These are phyloP conservation scores for Bombylius discolor DNA, from an alignment of 2,888 invertebrate genomes.

Conservation along the genomic window DNA sequence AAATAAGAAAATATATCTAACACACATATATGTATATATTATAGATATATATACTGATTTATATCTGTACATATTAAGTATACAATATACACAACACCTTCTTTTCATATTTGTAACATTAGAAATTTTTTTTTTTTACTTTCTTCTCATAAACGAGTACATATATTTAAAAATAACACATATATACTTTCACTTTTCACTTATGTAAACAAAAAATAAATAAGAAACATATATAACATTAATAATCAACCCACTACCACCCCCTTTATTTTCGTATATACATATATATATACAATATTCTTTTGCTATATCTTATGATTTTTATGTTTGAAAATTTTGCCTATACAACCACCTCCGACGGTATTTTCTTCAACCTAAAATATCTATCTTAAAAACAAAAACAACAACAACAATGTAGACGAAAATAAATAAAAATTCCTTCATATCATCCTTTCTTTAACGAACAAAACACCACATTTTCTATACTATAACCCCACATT, in stretches of 20 bases:
- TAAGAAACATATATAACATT: neutral
- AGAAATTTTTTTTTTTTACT: conserved; percentile 1
- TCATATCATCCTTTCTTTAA: conserved; percentile 7
- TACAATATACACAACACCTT: too few relatives aligned
- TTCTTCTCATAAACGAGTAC: conserved; percentile 3
- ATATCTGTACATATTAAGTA: conserved; percentile 1
- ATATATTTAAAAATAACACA: neutral
- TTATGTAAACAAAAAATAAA: conserved; percentile 10
- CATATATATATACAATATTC: neutral
- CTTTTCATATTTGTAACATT: too few relatives aligned
- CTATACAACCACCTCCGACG: neutral
- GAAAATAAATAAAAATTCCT: conserved; percentile 7
- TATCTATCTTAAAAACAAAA: neutral
- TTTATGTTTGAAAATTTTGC: too few relatives aligned
- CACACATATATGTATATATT: neutral
- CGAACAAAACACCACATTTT: neutral
- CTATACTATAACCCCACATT: too few relatives aligned
- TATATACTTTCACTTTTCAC: conserved; percentile 12
- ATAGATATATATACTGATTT: neutral
- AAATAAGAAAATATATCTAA: too few relatives aligned
- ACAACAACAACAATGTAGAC: neutral
- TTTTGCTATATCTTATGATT: too few relatives aligned
- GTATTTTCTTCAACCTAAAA: too few relatives aligned
- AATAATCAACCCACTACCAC: neutral
- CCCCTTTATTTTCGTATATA: neutral